A percentile compares a stretch with the other conserved stretches of the same genome.
Evolutionary conservation across 2,113 vertebrate genomes (phyloP).

Genomic region (Rallus limicola): DNA sequence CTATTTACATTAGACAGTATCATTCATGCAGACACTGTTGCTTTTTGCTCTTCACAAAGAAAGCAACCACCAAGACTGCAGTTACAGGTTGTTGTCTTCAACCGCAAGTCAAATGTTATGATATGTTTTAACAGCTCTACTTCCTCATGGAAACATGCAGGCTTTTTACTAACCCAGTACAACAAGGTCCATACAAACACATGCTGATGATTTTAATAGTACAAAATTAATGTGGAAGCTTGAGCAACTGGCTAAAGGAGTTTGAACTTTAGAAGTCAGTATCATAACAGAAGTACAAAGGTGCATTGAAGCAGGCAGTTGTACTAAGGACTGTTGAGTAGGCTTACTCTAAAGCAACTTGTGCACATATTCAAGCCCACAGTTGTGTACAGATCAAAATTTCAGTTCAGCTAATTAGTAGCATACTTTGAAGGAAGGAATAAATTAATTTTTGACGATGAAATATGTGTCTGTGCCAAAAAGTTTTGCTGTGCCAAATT

Average conservation of each 20-base stretch:
- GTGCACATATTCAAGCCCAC: not conserved
- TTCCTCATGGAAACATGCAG: not conserved
- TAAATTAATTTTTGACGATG: not conserved
- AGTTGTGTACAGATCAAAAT: not conserved
- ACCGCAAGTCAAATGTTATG: not conserved
- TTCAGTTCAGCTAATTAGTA: not conserved
- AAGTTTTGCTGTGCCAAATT: not conserved
- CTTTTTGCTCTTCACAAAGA: not conserved
- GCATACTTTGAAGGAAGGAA: not conserved
- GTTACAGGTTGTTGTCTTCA: not conserved
- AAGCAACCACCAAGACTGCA: not conserved
- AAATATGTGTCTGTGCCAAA: not conserved
- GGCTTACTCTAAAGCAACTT: not conserved
- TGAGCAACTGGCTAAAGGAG: not conserved
- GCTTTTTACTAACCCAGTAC: not conserved
- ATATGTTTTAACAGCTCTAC: not conserved
- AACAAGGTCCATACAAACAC: not conserved
- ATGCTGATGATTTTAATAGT: not conserved
- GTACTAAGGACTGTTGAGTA: not conserved
- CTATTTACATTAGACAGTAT: not conserved
- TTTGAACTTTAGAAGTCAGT: not conserved
- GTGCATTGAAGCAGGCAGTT: not conserved
- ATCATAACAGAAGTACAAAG: not conserved
- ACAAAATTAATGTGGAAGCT: not conserved
- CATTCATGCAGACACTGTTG: not conserved